phyloP scores from a whole-genome alignment of 2,888 invertebrate species.

The Elegia similella region DNA sequence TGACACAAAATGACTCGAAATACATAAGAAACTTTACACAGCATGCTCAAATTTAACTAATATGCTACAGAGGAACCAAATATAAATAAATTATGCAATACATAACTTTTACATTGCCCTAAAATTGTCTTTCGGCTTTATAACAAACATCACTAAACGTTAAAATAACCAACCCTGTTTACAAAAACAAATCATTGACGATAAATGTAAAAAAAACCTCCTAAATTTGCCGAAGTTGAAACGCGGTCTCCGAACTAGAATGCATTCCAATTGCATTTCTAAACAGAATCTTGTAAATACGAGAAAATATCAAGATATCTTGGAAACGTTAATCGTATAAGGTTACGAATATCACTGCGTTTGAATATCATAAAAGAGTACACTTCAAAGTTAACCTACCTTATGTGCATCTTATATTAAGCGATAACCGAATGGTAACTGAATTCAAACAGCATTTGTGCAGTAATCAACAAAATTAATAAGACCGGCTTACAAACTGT shows the following conservation, averaged over 20 bases:
- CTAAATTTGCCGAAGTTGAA: constrained; percentile 12
- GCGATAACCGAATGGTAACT: constrained; percentile 65
- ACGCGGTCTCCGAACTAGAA: constrained; percentile 2
- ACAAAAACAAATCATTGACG: constrained; percentile 14
- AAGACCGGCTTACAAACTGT: constrained; percentile 23
- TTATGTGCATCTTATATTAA: constrained; percentile 43
- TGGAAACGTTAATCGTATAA: constrained; percentile 22
- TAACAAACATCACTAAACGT: constrained; percentile 25
- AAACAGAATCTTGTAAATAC: constrained; percentile 12
- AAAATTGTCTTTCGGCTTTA: constrained; percentile 21
- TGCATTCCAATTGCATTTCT: constrained; percentile 6
- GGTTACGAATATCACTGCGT: constrained; percentile 68
- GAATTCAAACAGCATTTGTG: constrained; percentile 47
- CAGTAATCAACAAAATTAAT: constrained; percentile 30
- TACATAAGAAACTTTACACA: constrained; percentile 42
- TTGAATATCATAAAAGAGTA: constrained; percentile 47
- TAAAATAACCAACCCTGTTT: constrained; percentile 42
- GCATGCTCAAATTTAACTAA: constrained; percentile 49
- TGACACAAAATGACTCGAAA: constrained; percentile 69
- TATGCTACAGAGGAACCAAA: constrained; percentile 50
- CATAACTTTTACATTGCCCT: constrained; percentile 19
- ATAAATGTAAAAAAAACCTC: not conserved
- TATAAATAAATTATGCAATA: constrained; percentile 31
- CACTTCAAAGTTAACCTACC: constrained; percentile 41
- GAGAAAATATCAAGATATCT: constrained; percentile 11